phyloP scores from a whole-genome alignment of 1,140 invertebrate genomes.

The Drosophila melanogaster region Release_6_plus_ISO1_MT NT_033779.5:5933501-5934000 shows the following conservation, averaged over 20 bases:
- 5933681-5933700: conserved; percentile 83
- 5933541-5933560: conserved; percentile 22
- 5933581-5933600: conserved; percentile 53
- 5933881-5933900: conserved; percentile 55
- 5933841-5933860: conserved; percentile 13
- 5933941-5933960: conserved; percentile 58
- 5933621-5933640: conserved; percentile 6
- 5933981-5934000: conserved; percentile 30
- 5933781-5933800: conserved; percentile 71
- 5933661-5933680: conserved; percentile 75
- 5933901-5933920: conserved; percentile 58
- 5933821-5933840: conserved; percentile 3
- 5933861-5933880: conserved; percentile 65
- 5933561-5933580: conserved; percentile 78
- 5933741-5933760: conserved; percentile 58
- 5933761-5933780: conserved; percentile 52
- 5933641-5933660: conserved; percentile 63
- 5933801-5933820: conserved; percentile 38
- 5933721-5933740: conserved; percentile 56
- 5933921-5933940: conserved; percentile 50
- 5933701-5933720: conserved; percentile 50
- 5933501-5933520: conserved; percentile 83
- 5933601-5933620: too few species aligned
- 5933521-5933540: conserved; percentile 55
- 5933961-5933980: conserved; percentile 28